Percentiles rank a stretch among this genome's conserved stretches.
Conservation (phyloP, 2,113 vertebrate species). For the Tapirus terrestris region DNA sequence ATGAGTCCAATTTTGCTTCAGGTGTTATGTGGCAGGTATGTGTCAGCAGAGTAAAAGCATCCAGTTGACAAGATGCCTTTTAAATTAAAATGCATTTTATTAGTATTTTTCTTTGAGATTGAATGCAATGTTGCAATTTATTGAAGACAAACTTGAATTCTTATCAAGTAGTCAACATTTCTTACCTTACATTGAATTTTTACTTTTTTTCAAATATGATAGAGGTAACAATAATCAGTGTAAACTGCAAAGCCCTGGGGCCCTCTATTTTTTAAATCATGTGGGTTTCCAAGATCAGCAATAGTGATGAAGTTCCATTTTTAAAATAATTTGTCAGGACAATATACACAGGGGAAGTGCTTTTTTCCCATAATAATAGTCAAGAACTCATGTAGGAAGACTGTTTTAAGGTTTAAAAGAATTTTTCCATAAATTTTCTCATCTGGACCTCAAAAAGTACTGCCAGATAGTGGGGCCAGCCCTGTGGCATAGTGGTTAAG, state of each 20-base stretch:
- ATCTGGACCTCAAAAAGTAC: neutral
- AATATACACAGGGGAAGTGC: neutral
- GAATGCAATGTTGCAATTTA: neutral
- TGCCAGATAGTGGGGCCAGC: neutral
- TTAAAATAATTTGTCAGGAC: neutral
- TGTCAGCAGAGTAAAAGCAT: constrained; percentile 38
- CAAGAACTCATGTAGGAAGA: neutral
- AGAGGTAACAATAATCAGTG: neutral
- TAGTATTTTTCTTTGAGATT: neutral
- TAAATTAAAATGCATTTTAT: constrained; percentile 53
- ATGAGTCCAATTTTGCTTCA: constrained; percentile 34
- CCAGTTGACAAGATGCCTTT: constrained; percentile 47
- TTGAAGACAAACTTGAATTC: constrained; percentile 42
- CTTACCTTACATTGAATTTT: neutral
- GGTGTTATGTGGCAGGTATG: constrained; percentile 47
- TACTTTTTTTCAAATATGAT: neutral
- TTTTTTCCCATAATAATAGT: neutral
- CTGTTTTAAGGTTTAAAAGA: neutral
- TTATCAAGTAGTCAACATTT: neutral
- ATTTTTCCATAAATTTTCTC: neutral
- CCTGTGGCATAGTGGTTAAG: too few relatives aligned
- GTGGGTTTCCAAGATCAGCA: neutral
- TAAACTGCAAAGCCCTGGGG: neutral
- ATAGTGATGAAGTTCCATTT: neutral
- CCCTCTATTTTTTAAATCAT: neutral